phyloP scores from a whole-genome alignment of 2,888 invertebrate genomes.

The Spisula subtruncata region DNA sequence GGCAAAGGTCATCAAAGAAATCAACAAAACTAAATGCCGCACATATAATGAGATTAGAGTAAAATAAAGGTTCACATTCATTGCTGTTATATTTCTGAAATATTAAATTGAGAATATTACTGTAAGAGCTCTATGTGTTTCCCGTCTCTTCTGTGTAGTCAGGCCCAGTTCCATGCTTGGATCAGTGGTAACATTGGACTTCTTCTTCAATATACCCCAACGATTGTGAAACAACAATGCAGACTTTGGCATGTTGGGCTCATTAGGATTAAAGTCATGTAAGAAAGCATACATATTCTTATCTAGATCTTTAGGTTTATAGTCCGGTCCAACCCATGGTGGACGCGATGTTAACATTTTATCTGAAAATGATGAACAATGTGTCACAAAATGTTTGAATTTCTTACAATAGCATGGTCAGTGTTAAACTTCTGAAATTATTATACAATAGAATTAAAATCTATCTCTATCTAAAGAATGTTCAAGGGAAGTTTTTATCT shows the following conservation, averaged over 20 bases:
- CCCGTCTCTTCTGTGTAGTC: conserved; percentile 73
- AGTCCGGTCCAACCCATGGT: conserved; percentile 84
- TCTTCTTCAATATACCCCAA: conserved; percentile 81
- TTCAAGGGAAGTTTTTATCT: too few relatives aligned
- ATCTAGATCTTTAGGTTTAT: conserved; percentile 84
- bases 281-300: conserved; percentile 81
- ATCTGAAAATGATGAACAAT: conserved; percentile 52
- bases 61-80: too few relatives aligned
- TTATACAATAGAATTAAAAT: too few relatives aligned
- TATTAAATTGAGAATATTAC: conserved; percentile 63
- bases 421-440: too few relatives aligned
- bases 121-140: conserved; percentile 78
- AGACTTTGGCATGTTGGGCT: conserved; percentile 81
- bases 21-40: too few relatives aligned
- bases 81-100: too few relatives aligned
- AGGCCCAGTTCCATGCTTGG: conserved; percentile 81
- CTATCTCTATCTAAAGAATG: too few relatives aligned
- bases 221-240: conserved; percentile 83
- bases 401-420: too few relatives aligned
- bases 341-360: conserved; percentile 77
- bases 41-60: too few relatives aligned
- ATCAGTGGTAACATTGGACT: conserved; percentile 71
- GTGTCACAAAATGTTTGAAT: too few relatives aligned
- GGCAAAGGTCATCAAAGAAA: too few relatives aligned
- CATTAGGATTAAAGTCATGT: conserved; percentile 84